These are phyloP conservation scores for Globicephala melas DNA, from an alignment of 2,113 vertebrate species.

Conservation along the genomic window DNA sequence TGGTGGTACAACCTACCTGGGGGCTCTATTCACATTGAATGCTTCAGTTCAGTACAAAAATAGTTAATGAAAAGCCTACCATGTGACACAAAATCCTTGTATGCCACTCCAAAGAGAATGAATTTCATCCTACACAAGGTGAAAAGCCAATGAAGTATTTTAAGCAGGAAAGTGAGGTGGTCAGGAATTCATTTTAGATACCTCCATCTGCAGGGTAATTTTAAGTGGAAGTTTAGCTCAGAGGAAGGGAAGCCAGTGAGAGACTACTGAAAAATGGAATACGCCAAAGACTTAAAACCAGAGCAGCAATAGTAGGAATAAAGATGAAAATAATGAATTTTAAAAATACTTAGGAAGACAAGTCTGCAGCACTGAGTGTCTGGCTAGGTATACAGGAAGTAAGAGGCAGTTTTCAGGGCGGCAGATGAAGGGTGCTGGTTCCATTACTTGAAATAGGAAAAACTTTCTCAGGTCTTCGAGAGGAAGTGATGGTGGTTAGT, in stretches of 20 bases:
- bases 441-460: neutral
- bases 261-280: neutral
- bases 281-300: neutral
- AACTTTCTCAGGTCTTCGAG: neutral
- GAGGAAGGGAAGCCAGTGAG: neutral
- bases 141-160: neutral
- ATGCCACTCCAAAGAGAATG: neutral
- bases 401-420: neutral
- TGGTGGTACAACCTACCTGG: neutral
- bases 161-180: neutral
- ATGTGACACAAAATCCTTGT: neutral
- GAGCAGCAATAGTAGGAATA: neutral
- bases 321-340: neutral
- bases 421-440: neutral
- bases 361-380: neutral
- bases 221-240: neutral
- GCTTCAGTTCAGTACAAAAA: neutral
- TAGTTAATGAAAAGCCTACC: neutral
- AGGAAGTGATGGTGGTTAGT: neutral
- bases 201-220: neutral
- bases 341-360: neutral
- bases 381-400: neutral
- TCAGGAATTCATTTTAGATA: neutral
- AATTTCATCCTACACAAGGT: neutral
- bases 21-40: neutral